Conservation (phyloP, 2,113 vertebrate species). For the Sorex araneus region DNA sequence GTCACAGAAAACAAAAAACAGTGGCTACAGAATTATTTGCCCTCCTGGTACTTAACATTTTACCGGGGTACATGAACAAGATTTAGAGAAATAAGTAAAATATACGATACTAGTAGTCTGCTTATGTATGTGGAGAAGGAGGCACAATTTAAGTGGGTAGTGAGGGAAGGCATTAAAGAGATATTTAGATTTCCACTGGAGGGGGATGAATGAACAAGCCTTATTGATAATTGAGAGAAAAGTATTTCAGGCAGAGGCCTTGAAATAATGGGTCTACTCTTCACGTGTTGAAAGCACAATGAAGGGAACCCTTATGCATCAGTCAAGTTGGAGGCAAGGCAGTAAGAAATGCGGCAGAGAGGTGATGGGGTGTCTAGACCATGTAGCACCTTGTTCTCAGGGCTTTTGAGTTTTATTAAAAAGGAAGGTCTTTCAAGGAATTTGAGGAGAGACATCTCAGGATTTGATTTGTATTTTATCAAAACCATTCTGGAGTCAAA, state of each 20-base stretch:
- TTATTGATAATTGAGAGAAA: not conserved
- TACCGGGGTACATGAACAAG: not conserved
- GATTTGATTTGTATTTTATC: not conserved
- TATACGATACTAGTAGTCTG: not conserved
- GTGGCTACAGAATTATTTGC: conserved; percentile 19
- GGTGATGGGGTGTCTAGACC: not conserved
- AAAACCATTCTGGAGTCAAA: too few relatives aligned
- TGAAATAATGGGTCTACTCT: not conserved
- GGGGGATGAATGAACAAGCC: not conserved
- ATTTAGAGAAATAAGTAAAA: conserved; percentile 31
- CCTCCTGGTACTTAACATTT: not conserved
- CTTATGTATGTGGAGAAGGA: not conserved
- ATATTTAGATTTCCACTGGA: not conserved
- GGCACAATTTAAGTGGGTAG: not conserved
- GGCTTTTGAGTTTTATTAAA: conserved; percentile 7
- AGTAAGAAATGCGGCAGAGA: conserved; percentile 7
- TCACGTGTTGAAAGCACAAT: not conserved
- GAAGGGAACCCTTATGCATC: not conserved
- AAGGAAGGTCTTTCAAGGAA: not conserved
- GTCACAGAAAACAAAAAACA: not conserved
- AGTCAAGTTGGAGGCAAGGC: not conserved
- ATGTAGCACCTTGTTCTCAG: not conserved
- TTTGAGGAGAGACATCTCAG: conserved; percentile 20
- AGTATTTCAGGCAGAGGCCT: conserved; percentile 30
- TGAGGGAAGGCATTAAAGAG: not conserved